Evolutionary conservation across 2,797 vertebrate species (phyloP).

Genomic region (Agapornis canus): DNA sequence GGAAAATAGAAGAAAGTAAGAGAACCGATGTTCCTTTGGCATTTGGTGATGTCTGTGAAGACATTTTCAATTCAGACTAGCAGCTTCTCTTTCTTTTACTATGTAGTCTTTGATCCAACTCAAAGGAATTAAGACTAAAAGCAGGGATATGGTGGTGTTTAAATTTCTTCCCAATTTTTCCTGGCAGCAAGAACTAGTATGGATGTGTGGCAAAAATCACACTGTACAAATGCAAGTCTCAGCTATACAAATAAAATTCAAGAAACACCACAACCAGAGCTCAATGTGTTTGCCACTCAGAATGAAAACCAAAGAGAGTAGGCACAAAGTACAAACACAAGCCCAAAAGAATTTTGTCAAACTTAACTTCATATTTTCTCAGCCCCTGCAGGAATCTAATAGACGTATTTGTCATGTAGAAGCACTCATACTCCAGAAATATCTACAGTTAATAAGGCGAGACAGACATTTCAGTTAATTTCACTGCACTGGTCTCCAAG

Average conservation of each 20-base stretch:
- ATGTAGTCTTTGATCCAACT: background rate
- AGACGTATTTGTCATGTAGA: background rate
- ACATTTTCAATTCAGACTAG: background rate
- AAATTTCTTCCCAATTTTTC: background rate
- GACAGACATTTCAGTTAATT: background rate
- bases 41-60: background rate
- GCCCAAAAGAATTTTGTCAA: background rate
- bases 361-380: background rate
- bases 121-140: background rate
- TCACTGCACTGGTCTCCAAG: background rate
- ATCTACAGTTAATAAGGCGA: background rate
- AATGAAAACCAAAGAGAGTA: background rate
- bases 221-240: background rate
- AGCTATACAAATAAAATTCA: background rate
- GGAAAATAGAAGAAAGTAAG: background rate
- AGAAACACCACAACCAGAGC: background rate
- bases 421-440: background rate
- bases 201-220: background rate
- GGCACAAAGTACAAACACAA: background rate
- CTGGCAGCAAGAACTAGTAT: background rate
- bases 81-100: background rate
- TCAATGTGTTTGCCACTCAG: background rate
- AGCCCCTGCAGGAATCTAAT: background rate
- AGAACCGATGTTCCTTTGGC: background rate
- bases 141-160: background rate